These are phyloP conservation scores for Drosophila chauvacae DNA, from an alignment of 1,140 invertebrate species.

Conservation along the genomic window DNA sequence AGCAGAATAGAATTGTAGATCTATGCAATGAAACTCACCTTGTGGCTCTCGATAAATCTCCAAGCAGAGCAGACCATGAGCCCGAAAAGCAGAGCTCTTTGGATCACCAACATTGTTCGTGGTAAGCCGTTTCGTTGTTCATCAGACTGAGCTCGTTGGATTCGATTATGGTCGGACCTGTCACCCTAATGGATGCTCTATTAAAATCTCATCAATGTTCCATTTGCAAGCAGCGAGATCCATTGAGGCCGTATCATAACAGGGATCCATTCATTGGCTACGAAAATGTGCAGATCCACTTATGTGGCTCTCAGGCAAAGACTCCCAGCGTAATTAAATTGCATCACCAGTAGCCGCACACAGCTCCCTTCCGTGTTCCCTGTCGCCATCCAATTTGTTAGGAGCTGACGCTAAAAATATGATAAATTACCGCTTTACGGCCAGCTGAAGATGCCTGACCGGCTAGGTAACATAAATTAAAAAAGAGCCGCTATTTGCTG, in stretches of 20 bases:
- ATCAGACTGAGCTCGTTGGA: background rate
- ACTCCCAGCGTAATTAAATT: constrained; percentile 72
- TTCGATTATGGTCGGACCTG: background rate
- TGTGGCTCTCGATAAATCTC: constrained; percentile 2
- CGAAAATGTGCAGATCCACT: constrained; percentile 7
- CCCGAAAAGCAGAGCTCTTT: background rate
- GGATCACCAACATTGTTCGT: constrained; percentile 9
- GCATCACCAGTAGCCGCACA: constrained; percentile 10
- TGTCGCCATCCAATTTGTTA: constrained; percentile 55
- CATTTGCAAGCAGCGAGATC: constrained; percentile 15
- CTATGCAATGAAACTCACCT: constrained; percentile 13
- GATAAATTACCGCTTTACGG: constrained; percentile 70
- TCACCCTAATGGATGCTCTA: background rate
- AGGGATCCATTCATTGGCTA: background rate
- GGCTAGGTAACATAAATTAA: constrained; percentile 41
- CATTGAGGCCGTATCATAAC: background rate
- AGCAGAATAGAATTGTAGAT: no score
- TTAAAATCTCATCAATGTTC: constrained; percentile 36
- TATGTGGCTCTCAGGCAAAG: constrained; percentile 30
- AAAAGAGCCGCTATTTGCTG: constrained; percentile 66
- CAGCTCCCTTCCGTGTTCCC: background rate
- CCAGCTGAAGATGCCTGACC: constrained; percentile 52
- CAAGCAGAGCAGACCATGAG: constrained; percentile 1
- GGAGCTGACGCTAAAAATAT: constrained; percentile 62
- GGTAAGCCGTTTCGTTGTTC: background rate